phyloP scores from a whole-genome alignment of 2,113 vertebrate genomes.

The Aix galericulata region DNA sequence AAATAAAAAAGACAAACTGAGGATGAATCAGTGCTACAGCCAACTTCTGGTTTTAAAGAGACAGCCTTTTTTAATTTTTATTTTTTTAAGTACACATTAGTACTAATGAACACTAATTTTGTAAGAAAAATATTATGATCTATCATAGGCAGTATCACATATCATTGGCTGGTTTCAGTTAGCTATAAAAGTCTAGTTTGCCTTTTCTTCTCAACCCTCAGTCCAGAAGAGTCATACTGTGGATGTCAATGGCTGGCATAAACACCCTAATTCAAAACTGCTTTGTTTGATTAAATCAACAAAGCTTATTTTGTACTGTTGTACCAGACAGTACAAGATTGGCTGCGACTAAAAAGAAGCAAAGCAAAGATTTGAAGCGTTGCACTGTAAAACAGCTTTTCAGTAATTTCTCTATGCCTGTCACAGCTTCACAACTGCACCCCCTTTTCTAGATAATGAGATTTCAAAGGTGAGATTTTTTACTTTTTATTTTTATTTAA shows the following conservation, averaged over 20 bases:
- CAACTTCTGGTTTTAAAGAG: neutral
- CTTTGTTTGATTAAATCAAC: constrained; percentile 53
- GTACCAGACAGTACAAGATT: constrained; percentile 1
- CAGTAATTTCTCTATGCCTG: neutral
- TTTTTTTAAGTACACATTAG: neutral
- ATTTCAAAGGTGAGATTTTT: neutral
- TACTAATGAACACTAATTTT: neutral
- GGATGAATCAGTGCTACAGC: neutral
- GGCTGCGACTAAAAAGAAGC: neutral
- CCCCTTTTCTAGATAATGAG: neutral
- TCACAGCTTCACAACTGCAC: neutral
- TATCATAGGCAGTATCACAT: neutral
- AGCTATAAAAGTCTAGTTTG: neutral
- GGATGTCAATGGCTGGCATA: constrained; percentile 5
- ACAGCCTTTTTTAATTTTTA: neutral
- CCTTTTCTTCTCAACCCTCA: constrained; percentile 4
- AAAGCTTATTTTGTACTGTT: constrained; percentile 17
- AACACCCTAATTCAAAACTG: neutral
- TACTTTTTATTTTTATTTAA: neutral
- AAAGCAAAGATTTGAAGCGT: neutral
- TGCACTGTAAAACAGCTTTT: neutral
- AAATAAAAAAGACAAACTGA: neutral
- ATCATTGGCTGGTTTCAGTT: neutral
- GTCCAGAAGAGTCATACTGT: neutral
- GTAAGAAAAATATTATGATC: neutral